phyloP scores from a whole-genome alignment of 2,888 invertebrate genomes.

The Orthosia cruda region DNA sequence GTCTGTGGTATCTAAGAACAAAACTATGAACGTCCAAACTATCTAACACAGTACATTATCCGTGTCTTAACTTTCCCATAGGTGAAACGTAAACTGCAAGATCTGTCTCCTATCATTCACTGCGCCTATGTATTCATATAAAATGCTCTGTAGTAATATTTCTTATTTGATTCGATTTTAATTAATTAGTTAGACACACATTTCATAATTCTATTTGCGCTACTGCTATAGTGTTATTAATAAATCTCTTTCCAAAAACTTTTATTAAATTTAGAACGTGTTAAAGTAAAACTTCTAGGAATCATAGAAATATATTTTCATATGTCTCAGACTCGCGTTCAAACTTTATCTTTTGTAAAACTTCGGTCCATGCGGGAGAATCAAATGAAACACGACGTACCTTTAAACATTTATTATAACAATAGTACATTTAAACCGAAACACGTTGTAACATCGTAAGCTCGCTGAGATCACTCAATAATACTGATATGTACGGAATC shows the following conservation, averaged over 20 bases:
- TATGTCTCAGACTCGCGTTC: slow-evolving; percentile 15
- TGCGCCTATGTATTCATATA: not conserved
- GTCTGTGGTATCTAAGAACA: not conserved
- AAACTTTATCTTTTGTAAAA: slow-evolving; percentile 72
- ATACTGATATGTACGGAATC: slow-evolving; percentile 80
- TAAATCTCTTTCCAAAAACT: slow-evolving; percentile 20
- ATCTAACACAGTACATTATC: not conserved
- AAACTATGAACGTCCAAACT: not conserved
- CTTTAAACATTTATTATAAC: slow-evolving; percentile 73
- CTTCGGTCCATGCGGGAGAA: not conserved
- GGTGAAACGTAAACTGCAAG: not conserved
- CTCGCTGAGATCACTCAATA: slow-evolving; percentile 75
- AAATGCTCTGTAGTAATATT: not conserved
- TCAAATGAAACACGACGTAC: slow-evolving; percentile 62
- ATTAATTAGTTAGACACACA: slow-evolving; percentile 12
- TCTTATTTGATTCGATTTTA: slow-evolving; percentile 7
- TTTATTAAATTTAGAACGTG: not conserved
- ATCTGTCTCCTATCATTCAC: not conserved
- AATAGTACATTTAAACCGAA: slow-evolving; percentile 71
- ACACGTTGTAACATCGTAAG: slow-evolving; percentile 74
- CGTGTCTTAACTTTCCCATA: not conserved
- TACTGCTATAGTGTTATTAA: slow-evolving; percentile 9
- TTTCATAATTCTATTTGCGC: not conserved
- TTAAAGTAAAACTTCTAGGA: slow-evolving; percentile 12
- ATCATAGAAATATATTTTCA: slow-evolving; percentile 16